A percentile compares a stretch with the other conserved stretches of the same genome.
These are phyloP conservation scores for Phenganax stokvisi DNA, from an alignment of 92 coral and sea anemone genomes.

Conservation along the genomic window DNA sequence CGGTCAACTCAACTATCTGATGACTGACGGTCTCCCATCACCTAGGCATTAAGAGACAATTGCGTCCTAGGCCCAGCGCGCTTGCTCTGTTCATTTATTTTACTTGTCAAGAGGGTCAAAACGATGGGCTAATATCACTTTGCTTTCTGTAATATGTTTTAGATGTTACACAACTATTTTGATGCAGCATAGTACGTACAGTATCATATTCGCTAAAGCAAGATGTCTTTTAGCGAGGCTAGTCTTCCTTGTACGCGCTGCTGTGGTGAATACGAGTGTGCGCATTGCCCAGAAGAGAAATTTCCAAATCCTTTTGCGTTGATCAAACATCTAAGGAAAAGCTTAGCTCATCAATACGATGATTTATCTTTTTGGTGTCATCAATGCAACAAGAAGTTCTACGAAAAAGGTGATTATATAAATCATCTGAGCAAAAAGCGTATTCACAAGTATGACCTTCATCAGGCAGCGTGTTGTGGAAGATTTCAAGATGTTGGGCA, in stretches of 20 bases:
- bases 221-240: constrained; percentile 5
- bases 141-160: too few species aligned
- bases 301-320: constrained; percentile 1
- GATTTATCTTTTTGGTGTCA: constrained; percentile 16
- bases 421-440: constrained; percentile 50
- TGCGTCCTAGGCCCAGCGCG: too few species aligned
- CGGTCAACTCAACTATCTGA: too few species aligned
- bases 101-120: too few species aligned
- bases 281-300: neutral
- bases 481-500: constrained; percentile 41
- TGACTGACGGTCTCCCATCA: too few species aligned
- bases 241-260: neutral
- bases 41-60: too few species aligned
- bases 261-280: constrained; percentile 6
- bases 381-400: constrained; percentile 39
- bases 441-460: constrained; percentile 53
- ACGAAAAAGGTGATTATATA: constrained; percentile 35
- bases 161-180: too few species aligned
- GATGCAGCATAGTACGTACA: too few species aligned
- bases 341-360: neutral
- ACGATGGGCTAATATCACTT: too few species aligned
- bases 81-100: too few species aligned
- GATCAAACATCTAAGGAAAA: constrained; percentile 13
- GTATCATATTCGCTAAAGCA: too few species aligned
- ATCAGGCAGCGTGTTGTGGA: constrained; percentile 62